Conservation (phyloP, 2,113 vertebrate species). For the Smithornis capensis region DNA sequence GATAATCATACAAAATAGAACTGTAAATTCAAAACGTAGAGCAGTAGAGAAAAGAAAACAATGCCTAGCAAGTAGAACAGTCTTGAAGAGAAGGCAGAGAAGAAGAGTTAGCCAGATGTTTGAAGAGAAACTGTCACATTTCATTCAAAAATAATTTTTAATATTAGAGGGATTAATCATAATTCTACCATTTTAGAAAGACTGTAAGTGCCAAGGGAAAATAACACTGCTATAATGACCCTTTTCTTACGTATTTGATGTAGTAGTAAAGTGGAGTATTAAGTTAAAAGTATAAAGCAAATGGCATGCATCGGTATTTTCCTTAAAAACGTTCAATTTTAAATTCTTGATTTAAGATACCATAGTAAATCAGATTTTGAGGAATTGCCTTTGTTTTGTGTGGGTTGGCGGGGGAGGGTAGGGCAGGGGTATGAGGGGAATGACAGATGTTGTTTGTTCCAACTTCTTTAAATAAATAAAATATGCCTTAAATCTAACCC, state of each 20-base stretch:
- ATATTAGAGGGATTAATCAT: background rate
- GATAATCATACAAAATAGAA: background rate
- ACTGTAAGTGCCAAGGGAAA: background rate
- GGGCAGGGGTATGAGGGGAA: background rate
- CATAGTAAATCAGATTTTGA: background rate
- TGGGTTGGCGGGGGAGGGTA: background rate
- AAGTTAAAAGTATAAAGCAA: background rate
- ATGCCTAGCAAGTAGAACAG: background rate
- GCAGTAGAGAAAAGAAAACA: background rate
- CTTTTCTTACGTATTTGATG: background rate
- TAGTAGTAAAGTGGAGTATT: background rate
- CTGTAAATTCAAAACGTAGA: background rate
- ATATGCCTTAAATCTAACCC: background rate
- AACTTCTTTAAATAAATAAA: background rate
- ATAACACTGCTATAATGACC: background rate
- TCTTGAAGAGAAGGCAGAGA: background rate
- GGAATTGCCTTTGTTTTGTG: background rate
- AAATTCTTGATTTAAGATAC: background rate
- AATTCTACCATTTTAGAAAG: background rate
- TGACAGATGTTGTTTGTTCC: fast-evolving
- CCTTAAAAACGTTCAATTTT: background rate
- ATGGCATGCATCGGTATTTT: background rate
- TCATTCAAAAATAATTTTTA: background rate
- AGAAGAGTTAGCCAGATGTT: background rate
- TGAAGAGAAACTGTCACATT: background rate